Evolutionary conservation across 2,888 invertebrate genomes (phyloP).

Genomic region (Thymelicus acteon): DNA sequence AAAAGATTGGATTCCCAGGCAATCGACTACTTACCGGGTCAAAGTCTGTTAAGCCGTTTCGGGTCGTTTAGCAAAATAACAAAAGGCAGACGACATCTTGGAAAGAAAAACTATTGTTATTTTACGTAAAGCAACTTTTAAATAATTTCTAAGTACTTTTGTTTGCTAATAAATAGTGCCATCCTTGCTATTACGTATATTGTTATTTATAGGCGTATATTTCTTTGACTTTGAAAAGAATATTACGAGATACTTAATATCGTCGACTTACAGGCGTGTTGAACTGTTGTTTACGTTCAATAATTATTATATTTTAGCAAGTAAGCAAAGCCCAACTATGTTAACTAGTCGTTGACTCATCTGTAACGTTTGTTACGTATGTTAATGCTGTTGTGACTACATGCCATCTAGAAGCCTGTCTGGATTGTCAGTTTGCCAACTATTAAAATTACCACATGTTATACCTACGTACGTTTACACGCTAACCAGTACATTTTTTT

Average conservation of each 20-base stretch:
- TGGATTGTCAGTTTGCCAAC: too few relatives aligned
- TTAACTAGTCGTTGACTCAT: too few relatives aligned
- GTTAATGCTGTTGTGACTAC: too few relatives aligned
- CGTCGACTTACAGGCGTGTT: too few relatives aligned
- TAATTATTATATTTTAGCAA: too few relatives aligned
- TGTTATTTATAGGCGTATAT: not conserved
- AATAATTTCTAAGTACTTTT: not conserved
- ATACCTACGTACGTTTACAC: too few relatives aligned
- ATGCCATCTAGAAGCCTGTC: too few relatives aligned
- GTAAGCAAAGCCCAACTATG: too few relatives aligned
- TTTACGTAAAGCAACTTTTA: slow-evolving; percentile 4
- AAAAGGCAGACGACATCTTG: slow-evolving; percentile 4
- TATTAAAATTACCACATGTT: too few relatives aligned
- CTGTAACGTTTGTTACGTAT: too few relatives aligned
- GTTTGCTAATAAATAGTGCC: not conserved
- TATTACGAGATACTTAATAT: not conserved
- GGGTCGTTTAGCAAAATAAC: slow-evolving; percentile 9
- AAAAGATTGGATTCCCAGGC: slow-evolving; percentile 20
- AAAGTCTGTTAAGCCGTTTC: slow-evolving; percentile 17
- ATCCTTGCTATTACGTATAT: not conserved
- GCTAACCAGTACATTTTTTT: too few relatives aligned
- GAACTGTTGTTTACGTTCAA: too few relatives aligned
- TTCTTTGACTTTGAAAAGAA: not conserved
- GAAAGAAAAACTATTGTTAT: slow-evolving; percentile 5
- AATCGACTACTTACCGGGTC: slow-evolving; percentile 27